Evolutionary conservation across 92 coral and sea anemone species (phyloP).

Genomic region (Bergia sp.): DNA sequence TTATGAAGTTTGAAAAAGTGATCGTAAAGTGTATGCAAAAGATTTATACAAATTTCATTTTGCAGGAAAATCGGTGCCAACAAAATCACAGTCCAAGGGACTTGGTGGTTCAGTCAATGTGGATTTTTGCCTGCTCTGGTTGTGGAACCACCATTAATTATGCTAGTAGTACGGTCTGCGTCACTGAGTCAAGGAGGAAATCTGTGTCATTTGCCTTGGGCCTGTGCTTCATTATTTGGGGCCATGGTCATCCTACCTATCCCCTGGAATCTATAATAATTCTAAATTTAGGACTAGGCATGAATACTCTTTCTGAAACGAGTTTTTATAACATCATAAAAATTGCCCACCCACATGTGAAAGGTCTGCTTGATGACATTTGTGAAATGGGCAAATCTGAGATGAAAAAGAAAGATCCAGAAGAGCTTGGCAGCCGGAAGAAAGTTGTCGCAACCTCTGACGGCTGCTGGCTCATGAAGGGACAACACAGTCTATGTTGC

Average conservation of each 20-base stretch:
- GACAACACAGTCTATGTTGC: slow-evolving; percentile 35
- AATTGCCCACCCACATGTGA: slow-evolving; percentile 8
- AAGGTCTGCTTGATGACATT: slow-evolving; percentile 23
- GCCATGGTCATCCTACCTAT: slow-evolving; percentile 29
- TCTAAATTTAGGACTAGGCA: slow-evolving; percentile 18
- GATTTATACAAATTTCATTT: neutral
- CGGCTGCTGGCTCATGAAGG: neutral
- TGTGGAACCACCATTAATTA: slow-evolving; percentile 31
- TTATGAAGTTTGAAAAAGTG: too few relatives aligned
- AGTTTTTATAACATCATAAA: slow-evolving; percentile 28
- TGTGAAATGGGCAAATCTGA: slow-evolving; percentile 38
- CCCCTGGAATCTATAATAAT: neutral
- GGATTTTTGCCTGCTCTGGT: slow-evolving; percentile 3
- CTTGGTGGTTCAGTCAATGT: slow-evolving; percentile 44
- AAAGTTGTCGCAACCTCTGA: slow-evolving; percentile 32
- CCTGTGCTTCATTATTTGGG: slow-evolving; percentile 43
- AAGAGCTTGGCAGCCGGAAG: slow-evolving; percentile 39
- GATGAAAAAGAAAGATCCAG: slow-evolving; percentile 21
- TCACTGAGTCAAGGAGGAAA: slow-evolving; percentile 36
- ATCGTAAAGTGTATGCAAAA: neutral
- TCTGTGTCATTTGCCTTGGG: slow-evolving; percentile 35
- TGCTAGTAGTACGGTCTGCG: slow-evolving; percentile 54
- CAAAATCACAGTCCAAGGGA: slow-evolving; percentile 3
- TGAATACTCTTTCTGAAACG: slow-evolving; percentile 8
- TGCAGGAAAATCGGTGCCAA: slow-evolving; percentile 12